These are phyloP conservation scores for Gryllus longicercus DNA, from an alignment of 2,888 invertebrate genomes.

Conservation along the genomic window DNA sequence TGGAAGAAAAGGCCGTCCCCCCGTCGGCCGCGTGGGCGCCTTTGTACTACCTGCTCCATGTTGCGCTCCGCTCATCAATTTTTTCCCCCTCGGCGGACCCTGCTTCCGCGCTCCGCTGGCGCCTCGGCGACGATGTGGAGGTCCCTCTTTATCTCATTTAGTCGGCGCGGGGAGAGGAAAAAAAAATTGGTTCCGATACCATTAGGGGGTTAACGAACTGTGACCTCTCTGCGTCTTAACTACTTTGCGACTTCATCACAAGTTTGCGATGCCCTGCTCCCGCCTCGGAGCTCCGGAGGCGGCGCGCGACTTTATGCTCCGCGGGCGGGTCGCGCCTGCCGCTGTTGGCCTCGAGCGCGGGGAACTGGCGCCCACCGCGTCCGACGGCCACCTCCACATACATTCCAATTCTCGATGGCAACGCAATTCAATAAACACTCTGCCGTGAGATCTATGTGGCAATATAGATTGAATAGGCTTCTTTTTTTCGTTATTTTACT, in stretches of 20 bases:
- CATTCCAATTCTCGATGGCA: too few relatives aligned
- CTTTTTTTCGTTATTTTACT: too few relatives aligned
- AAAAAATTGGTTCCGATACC: not conserved
- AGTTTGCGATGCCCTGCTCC: not conserved
- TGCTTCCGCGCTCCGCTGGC: not conserved
- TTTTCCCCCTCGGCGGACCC: not conserved
- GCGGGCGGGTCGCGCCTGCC: too few relatives aligned
- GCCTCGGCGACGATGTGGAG: not conserved
- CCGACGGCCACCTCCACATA: too few relatives aligned
- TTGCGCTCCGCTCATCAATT: not conserved
- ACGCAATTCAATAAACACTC: too few relatives aligned
- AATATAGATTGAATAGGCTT: too few relatives aligned
- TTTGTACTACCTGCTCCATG: not conserved
- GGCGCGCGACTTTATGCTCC: too few relatives aligned
- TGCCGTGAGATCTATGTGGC: too few relatives aligned
- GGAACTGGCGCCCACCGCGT: too few relatives aligned
- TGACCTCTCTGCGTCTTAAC: not conserved
- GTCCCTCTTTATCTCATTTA: conserved; percentile 11
- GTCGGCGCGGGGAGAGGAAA: not conserved
- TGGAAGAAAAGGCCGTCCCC: not conserved
- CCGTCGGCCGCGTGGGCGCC: not conserved
- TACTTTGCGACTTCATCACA: conserved; percentile 8
- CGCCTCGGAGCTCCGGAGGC: too few relatives aligned
- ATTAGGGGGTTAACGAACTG: conserved; percentile 9
- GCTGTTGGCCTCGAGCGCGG: too few relatives aligned